Percentiles rank a stretch among this genome's conserved stretches.
phyloP scores from a whole-genome alignment of 2,797 vertebrate genomes.

The Siniperca undulata region DNA sequence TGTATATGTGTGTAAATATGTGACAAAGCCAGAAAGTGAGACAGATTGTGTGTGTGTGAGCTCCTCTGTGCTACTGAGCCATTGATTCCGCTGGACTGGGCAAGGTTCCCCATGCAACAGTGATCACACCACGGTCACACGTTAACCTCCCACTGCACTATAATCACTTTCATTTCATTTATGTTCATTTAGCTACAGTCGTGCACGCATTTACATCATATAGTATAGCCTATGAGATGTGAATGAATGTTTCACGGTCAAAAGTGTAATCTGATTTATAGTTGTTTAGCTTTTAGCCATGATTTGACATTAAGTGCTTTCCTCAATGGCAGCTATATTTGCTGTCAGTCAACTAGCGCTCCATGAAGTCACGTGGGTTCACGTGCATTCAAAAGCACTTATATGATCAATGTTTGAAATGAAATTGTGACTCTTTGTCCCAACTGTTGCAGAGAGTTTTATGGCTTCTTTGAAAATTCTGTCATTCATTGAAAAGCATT shows the following conservation, averaged over 20 bases:
- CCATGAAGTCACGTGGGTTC: not conserved
- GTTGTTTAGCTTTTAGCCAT: not conserved
- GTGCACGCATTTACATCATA: not conserved
- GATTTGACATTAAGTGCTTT: not conserved
- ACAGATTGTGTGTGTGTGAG: not conserved
- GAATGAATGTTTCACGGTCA: not conserved
- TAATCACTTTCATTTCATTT: not conserved
- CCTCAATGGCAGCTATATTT: not conserved
- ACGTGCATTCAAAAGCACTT: not conserved
- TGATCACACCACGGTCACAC: conserved; percentile 3
- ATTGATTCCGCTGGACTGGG: not conserved
- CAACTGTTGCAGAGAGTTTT: not conserved
- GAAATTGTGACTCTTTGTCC: not conserved
- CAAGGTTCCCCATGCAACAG: conserved; percentile 17
- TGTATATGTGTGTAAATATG: not conserved
- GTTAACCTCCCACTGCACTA: conserved; percentile 1
- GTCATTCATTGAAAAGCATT: conserved; percentile 2
- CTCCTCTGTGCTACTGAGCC: not conserved
- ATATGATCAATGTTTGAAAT: not conserved
- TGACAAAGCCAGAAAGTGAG: not conserved
- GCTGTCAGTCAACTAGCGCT: too few species aligned
- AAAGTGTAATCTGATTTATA: not conserved
- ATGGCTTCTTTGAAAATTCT: conserved; percentile 3
- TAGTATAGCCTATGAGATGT: not conserved
- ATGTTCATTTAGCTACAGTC: not conserved